phyloP scores from a whole-genome alignment of 2,888 invertebrate genomes.

The Dolichopus griseipennis region DNA sequence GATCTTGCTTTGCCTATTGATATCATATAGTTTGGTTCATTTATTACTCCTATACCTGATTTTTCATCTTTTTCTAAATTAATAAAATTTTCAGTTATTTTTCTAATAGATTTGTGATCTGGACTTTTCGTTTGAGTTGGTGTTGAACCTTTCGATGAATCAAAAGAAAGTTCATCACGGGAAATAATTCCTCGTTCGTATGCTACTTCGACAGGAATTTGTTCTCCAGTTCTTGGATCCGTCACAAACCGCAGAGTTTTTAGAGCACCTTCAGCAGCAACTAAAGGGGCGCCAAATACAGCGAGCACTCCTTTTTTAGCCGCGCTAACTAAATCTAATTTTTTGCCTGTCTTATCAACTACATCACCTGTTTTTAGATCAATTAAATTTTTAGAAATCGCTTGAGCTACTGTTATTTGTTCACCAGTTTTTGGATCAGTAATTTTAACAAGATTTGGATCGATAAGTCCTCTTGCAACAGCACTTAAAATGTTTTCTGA shows the following conservation, averaged over 20 bases:
- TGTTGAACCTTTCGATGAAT: constrained; percentile 24
- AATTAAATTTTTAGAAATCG: constrained; percentile 65
- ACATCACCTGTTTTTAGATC: constrained; percentile 63
- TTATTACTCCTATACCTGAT: constrained; percentile 43
- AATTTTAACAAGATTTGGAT: constrained; percentile 58
- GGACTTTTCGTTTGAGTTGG: constrained; percentile 38
- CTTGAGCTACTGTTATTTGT: constrained; percentile 61
- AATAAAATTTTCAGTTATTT: constrained; percentile 16
- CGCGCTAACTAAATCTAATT: constrained; percentile 62
- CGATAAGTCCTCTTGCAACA: constrained; percentile 64
- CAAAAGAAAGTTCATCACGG: constrained; percentile 34
- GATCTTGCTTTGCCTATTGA: constrained; percentile 54
- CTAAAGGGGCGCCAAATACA: constrained; percentile 65
- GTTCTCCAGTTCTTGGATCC: constrained; percentile 73
- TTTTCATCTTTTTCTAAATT: constrained; percentile 51
- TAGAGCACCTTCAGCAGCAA: constrained; percentile 60
- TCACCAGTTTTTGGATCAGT: constrained; percentile 60
- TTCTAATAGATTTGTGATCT: constrained; percentile 37
- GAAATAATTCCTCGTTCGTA: constrained; percentile 63
- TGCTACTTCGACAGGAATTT: constrained; percentile 71
- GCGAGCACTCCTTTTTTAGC: constrained; percentile 67
- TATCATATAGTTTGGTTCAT: constrained; percentile 59
- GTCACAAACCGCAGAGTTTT: constrained; percentile 60
- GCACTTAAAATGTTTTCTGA: constrained; percentile 67
- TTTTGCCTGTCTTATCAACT: constrained; percentile 55